Percentiles rank a stretch among this genome's conserved stretches.
Conservation (phyloP, 1,140 invertebrate genomes). For the Penaeus indicus region DNA sequence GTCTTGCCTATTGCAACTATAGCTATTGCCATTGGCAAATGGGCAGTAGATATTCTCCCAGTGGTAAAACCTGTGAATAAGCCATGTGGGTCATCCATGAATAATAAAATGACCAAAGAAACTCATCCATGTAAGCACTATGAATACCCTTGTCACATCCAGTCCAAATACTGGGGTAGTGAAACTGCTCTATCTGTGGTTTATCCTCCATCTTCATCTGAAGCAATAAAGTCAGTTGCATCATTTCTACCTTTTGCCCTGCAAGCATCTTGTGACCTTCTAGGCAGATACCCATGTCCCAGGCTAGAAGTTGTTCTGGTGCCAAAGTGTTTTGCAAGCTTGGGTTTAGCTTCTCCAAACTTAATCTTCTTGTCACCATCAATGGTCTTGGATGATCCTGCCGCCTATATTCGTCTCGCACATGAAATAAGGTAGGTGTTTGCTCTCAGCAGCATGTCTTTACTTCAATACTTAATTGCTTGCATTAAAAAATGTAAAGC, state of each 20-base stretch:
- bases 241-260: constrained; percentile 65
- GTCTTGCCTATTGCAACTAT: constrained; percentile 72
- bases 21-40: constrained; percentile 70
- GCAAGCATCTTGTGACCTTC: constrained; percentile 65
- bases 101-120: background rate
- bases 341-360: constrained; percentile 72
- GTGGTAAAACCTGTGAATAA: background rate
- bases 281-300: constrained; percentile 71
- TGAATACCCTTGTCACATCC: constrained; percentile 46
- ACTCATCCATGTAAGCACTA: constrained; percentile 37
- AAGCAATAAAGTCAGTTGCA: constrained; percentile 29
- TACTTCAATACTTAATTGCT: too few relatives aligned
- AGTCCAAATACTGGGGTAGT: constrained; percentile 16
- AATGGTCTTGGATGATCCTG: constrained; percentile 68
- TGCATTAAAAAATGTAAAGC: background rate
- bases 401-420: constrained; percentile 69
- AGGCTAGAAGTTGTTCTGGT: constrained; percentile 71
- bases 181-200: constrained; percentile 34
- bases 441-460: background rate
- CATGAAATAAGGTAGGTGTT: constrained; percentile 69
- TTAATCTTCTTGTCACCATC: constrained; percentile 72
- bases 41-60: constrained; percentile 34
- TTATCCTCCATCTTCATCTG: constrained; percentile 31
- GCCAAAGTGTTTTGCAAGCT: constrained; percentile 70
- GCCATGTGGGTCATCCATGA: background rate